A percentile compares a stretch with the other conserved stretches of the same genome.
Evolutionary conservation across 1,140 invertebrate species (phyloP).

Genomic region (Diuraphis noxia): DNA sequence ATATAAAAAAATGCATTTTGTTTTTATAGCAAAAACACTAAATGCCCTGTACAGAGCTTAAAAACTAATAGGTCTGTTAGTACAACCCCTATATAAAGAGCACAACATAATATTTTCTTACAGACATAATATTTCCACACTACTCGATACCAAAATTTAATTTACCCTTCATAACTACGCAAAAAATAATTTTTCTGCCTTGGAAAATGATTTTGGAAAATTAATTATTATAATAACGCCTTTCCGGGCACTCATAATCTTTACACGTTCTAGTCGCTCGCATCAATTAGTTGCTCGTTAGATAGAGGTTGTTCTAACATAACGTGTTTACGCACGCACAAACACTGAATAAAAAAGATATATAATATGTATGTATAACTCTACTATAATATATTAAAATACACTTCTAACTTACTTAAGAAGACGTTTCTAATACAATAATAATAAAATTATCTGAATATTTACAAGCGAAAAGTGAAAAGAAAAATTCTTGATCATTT

Average conservation of each 20-base stretch:
- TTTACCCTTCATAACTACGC: not conserved
- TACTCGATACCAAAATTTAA: not conserved
- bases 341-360: not conserved
- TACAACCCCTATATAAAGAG: conserved; percentile 50
- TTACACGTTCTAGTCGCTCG: not conserved
- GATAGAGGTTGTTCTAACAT: conserved; percentile 49
- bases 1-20: conserved; percentile 26
- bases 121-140: not conserved
- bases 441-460: not conserved
- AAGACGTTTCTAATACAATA: not conserved
- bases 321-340: not conserved
- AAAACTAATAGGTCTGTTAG: conserved; percentile 23
- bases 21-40: not conserved
- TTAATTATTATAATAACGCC: not conserved
- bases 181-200: not conserved
- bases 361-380: not conserved
- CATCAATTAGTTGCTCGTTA: conserved; percentile 33
- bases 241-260: not conserved
- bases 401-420: not conserved
- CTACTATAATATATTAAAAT: not conserved
- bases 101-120: not conserved
- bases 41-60: conserved; percentile 21
- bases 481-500: not conserved
- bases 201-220: not conserved
- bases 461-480: conserved; percentile 11